phyloP scores from a whole-genome alignment of 2,888 invertebrate species.

The Agrotis puta region DNA sequence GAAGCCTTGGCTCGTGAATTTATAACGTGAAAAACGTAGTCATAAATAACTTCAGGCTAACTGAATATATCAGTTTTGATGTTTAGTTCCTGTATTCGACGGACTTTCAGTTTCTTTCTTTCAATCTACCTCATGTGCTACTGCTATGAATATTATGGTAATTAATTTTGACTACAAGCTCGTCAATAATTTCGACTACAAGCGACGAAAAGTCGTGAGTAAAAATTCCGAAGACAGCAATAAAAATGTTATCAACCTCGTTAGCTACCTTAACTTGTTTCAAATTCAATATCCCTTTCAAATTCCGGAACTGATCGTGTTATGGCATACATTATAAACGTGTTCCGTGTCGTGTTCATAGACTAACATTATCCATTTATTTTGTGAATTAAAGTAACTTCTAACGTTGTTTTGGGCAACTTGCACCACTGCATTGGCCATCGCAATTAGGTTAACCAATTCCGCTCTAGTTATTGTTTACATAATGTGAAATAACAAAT shows the following conservation, averaged over 20 bases:
- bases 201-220: slow-evolving; percentile 1
- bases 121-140: neutral
- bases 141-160: neutral
- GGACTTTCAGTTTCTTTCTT: neutral
- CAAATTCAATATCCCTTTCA: slow-evolving; percentile 53
- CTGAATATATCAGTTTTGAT: slow-evolving; percentile 23
- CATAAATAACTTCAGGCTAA: slow-evolving; percentile 36
- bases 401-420: slow-evolving; percentile 25
- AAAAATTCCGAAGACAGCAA: slow-evolving; percentile 25
- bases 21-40: slow-evolving; percentile 43
- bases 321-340: slow-evolving; percentile 57
- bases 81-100: slow-evolving; percentile 35
- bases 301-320: slow-evolving; percentile 56
- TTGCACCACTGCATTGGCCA: slow-evolving; percentile 36
- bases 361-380: slow-evolving; percentile 26
- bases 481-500: slow-evolving; percentile 50
- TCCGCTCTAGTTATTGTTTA: slow-evolving; percentile 64
- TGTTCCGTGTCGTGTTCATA: slow-evolving; percentile 39
- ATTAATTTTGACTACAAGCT: neutral
- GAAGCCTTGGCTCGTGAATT: slow-evolving; percentile 57
- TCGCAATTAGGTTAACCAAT: slow-evolving; percentile 51
- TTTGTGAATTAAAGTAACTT: slow-evolving; percentile 34
- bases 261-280: slow-evolving; percentile 51
- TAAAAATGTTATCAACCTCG: slow-evolving; percentile 44
- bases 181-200: neutral